A percentile compares a stretch with the other conserved stretches of the same genome.
These are phyloP conservation scores for Limulus polyphemus DNA, from an alignment of 2,888 invertebrate genomes.

Conservation along the genomic window DNA sequence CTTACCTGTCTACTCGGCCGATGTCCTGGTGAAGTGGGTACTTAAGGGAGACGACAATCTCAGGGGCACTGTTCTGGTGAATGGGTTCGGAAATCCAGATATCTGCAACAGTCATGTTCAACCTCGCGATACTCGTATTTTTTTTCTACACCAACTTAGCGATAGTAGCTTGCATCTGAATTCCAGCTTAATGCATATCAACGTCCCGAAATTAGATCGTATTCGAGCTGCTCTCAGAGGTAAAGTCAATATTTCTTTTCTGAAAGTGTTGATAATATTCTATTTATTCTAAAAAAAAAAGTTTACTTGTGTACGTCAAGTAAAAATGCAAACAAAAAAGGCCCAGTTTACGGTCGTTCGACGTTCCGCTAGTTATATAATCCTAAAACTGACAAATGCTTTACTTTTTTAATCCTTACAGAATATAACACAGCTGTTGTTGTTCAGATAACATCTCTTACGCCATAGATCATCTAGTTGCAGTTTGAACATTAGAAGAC, in stretches of 20 bases:
- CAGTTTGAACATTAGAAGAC: too few relatives aligned
- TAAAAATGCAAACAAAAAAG: too few relatives aligned
- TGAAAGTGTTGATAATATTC: too few relatives aligned
- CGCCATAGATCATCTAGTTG: too few relatives aligned
- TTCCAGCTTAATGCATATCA: constrained; percentile 20
- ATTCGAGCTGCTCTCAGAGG: constrained; percentile 22
- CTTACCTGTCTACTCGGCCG: constrained; percentile 16
- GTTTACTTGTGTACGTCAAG: too few relatives aligned
- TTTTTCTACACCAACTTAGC: constrained; percentile 18
- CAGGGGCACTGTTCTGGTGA: constrained; percentile 14
- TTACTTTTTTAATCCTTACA: too few relatives aligned
- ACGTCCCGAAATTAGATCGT: constrained; percentile 21
- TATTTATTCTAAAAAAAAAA: too few relatives aligned
- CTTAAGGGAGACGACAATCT: constrained; percentile 10
- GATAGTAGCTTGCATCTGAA: constrained; percentile 22
- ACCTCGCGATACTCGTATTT: constrained; percentile 22
- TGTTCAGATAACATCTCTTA: too few relatives aligned
- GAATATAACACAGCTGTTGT: too few relatives aligned
- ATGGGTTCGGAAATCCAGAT: constrained; percentile 22
- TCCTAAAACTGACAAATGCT: too few relatives aligned
- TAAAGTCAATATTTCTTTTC: constrained; percentile 1
- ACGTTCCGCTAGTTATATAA: too few relatives aligned
- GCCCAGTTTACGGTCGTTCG: too few relatives aligned
- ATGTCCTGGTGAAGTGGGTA: constrained; percentile 24
- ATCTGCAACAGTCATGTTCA: constrained; percentile 17